Evolutionary conservation across 2,888 invertebrate species (phyloP).

Genomic region (Metopia argyrocephala): DNA sequence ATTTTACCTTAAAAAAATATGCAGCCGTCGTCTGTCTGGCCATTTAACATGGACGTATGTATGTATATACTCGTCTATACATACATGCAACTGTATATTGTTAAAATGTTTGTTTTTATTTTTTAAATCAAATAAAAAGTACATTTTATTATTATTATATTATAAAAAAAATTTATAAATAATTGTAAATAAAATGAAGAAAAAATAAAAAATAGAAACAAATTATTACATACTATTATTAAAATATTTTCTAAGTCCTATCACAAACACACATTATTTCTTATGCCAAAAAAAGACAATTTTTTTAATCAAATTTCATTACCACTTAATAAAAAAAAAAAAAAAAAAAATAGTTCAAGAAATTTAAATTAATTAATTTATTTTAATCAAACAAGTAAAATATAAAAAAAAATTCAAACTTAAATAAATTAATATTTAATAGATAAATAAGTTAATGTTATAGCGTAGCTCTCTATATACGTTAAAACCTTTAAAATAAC

Average conservation of each 20-base stretch:
- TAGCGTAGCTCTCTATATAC: no score
- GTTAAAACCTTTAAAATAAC: no score
- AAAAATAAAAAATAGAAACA: constrained; percentile 2
- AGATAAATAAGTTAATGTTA: no score
- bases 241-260: constrained; percentile 36
- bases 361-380: constrained; percentile 17
- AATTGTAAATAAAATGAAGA: constrained; percentile 31
- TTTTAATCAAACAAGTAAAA: constrained; percentile 15
- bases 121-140: constrained; percentile 34
- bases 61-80: no score
- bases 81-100: no score
- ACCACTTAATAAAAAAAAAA: constrained; percentile 12
- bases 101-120: constrained; percentile 62
- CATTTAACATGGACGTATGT: no score
- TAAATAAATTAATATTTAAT: no score
- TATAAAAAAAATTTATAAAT: constrained; percentile 14
- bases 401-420: no score
- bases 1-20: no score
- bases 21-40: no score
- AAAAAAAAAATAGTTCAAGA: constrained; percentile 1
- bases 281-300: constrained; percentile 59
- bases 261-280: neutral
- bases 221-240: neutral
- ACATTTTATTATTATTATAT: neutral
- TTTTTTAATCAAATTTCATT: constrained; percentile 30